These are phyloP conservation scores for Melanerpes aurifrons DNA, from an alignment of 2,113 vertebrate species.

Conservation along the genomic window DNA sequence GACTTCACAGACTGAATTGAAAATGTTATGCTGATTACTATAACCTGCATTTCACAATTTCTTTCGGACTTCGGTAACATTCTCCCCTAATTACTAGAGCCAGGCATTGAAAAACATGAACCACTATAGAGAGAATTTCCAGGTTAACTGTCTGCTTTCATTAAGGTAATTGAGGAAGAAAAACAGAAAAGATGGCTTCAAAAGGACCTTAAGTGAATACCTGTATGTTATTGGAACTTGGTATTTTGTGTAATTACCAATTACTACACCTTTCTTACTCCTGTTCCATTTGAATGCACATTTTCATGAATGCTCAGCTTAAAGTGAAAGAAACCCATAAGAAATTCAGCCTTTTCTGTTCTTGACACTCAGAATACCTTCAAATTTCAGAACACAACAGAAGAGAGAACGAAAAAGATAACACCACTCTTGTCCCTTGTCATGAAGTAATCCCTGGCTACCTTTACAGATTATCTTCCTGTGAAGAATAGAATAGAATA, in stretches of 20 bases:
- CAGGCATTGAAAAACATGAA: background rate
- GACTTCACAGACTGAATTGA: background rate
- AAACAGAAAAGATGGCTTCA: background rate
- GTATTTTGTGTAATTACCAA: background rate
- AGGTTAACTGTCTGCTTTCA: background rate
- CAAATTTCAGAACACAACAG: background rate
- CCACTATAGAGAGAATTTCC: background rate
- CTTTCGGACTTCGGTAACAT: background rate
- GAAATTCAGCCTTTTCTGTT: background rate
- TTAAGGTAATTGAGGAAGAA: background rate
- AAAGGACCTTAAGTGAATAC: background rate
- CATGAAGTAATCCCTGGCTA: background rate
- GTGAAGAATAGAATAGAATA: background rate
- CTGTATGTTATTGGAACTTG: background rate
- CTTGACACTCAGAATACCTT: background rate
- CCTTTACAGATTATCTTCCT: background rate
- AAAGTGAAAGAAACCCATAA: background rate
- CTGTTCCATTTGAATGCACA: background rate
- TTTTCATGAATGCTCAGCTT: background rate
- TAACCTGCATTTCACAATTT: conserved; percentile 10
- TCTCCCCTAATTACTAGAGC: background rate
- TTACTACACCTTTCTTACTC: background rate
- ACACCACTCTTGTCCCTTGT: background rate
- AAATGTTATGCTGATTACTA: background rate
- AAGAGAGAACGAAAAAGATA: background rate